Evolutionary conservation across 2,888 invertebrate species (phyloP), one percentile per base, ranked within the genome.

Genomic region (Miltochrista miniata): DNA sequence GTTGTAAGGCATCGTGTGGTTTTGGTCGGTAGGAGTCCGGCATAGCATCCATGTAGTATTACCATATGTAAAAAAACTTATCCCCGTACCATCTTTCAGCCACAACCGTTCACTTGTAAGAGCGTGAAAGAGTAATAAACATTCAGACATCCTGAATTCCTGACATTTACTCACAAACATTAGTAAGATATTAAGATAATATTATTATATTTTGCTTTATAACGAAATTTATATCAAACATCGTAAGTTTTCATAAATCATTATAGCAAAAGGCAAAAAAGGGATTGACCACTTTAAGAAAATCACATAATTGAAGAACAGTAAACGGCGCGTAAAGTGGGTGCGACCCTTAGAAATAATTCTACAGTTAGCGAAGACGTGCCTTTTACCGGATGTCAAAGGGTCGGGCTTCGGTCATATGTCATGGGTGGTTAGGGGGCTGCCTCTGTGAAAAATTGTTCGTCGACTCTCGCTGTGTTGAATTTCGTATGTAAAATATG

Each of bases 261-360:
- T 72, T 70, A 65, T 74, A 71, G 72, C 72, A 61, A 72, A 44
- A 36, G 13, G 29, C 13, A 75, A 76, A 81, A 68, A 87, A 82
- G 76, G 81, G 79, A 75, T 83, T 81, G 76, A 84, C 86, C 87
- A 88, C 88, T 90, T 89, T 83, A 83, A 87, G 85, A 87, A 90
- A 90, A 89, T 90, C 87, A 87, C 86, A 86, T 89, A 90, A 90
- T 90, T 90, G 90, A 85, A 87, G 90, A 88, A 88, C 84, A 87
- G 85, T 84, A 86, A 90, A 88, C 89, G 89, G 81, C 74, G 87
- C 87, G 90, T 84, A 79, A 90, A 90, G 87, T 79, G 78, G 81
- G 83, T 77, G 73, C 67, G 67, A 66, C 80, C 81, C 83, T 76
- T 64, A 61, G 72, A 78, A 79, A 80, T 80, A 78, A 82, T 81